Evolutionary conservation across 2,797 vertebrate species (phyloP).

Genomic region (Pantherophis alleghaniensis): DNA sequence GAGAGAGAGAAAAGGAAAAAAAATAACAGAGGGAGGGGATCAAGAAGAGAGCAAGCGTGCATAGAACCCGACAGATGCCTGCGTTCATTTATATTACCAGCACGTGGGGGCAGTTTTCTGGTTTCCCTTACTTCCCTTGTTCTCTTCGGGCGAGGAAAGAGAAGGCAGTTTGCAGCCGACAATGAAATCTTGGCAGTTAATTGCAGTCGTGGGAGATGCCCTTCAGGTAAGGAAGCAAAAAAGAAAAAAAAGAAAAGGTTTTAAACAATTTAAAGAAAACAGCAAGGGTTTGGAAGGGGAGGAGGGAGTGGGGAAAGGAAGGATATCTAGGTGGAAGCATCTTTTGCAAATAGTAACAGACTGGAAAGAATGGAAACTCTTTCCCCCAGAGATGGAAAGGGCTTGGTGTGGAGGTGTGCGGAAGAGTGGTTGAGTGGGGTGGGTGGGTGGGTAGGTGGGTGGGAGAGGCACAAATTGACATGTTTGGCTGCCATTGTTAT

Average conservation of each 20-base stretch:
- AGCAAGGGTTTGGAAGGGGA: not conserved
- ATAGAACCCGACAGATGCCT: slow-evolving; percentile 45
- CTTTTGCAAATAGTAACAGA: not conserved
- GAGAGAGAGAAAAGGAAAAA: not conserved
- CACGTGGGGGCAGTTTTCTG: slow-evolving; percentile 71
- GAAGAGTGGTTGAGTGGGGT: not conserved
- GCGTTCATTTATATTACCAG: slow-evolving; percentile 73
- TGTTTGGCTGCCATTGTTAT: slow-evolving; percentile 65
- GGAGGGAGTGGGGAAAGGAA: not conserved
- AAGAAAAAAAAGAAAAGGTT: not conserved
- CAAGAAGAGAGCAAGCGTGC: slow-evolving; percentile 33
- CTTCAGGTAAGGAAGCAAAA: slow-evolving; percentile 77
- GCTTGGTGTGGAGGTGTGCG: slow-evolving; percentile 4
- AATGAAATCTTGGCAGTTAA: slow-evolving; percentile 82
- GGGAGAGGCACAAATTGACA: slow-evolving; percentile 52
- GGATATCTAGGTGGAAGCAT: not conserved
- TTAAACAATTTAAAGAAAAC: slow-evolving; percentile 26
- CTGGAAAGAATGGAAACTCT: slow-evolving; percentile 34
- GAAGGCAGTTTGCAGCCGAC: slow-evolving; percentile 69
- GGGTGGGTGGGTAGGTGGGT: not conserved
- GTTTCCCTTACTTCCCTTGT: slow-evolving; percentile 60
- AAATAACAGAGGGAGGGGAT: slow-evolving; percentile 12
- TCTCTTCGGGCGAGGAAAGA: slow-evolving; percentile 61
- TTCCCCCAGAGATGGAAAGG: slow-evolving; percentile 18
- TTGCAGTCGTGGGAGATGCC: slow-evolving; percentile 79